Evolutionary conservation across 1,140 invertebrate genomes (phyloP), one percentile per base, ranked within the genome.

Genomic region (Drosophila busckii): DNA sequence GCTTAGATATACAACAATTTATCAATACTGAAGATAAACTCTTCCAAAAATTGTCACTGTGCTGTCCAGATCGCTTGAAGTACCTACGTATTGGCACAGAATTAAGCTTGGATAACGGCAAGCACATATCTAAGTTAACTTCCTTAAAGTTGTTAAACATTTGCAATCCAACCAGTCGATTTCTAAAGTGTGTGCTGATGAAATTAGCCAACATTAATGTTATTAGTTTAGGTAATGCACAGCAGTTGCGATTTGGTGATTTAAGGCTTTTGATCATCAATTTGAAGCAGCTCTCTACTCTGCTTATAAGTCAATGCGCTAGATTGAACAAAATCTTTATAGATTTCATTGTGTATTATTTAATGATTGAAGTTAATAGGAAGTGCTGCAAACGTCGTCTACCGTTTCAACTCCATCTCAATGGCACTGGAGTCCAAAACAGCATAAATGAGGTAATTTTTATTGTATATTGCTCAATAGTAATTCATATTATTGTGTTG

Each of bases 1-100:
- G 28, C 4, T 34, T 62, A 9, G 35, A 55, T 23, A 55, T 62
- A 35, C 2, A 46, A 13, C 10, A 48, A 26, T 48, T 48, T 28
- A 16, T 22, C 1, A 19, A 28, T 1, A 9, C 35, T 0, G 4
- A 7, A 1, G 52, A 48, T 9, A 55, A 15, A 9, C 1, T 62
- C 0, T 48, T 62, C 7, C 8, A 48, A 10, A 61, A 10, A 25
- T 19, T n/a, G n/a, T 61, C 1, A 16, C 50, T 5, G 28, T 46
- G 2, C 0, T 46, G 41, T n/a, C 50, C 50, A 1, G 0, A 13
- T 2, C 8, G 4, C 0, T 40, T 61, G 9, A 13, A 35, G 8
- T 8, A 44, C 12, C 13, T 61, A 2, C 34, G 41, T 2, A 32
- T 61, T 9, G 58, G 58, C 8, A 5, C 58, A 2, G 17, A 32